Evolutionary conservation across 2,113 vertebrate genomes (phyloP).

Genomic region (Mandrillus leucophaeus): DNA sequence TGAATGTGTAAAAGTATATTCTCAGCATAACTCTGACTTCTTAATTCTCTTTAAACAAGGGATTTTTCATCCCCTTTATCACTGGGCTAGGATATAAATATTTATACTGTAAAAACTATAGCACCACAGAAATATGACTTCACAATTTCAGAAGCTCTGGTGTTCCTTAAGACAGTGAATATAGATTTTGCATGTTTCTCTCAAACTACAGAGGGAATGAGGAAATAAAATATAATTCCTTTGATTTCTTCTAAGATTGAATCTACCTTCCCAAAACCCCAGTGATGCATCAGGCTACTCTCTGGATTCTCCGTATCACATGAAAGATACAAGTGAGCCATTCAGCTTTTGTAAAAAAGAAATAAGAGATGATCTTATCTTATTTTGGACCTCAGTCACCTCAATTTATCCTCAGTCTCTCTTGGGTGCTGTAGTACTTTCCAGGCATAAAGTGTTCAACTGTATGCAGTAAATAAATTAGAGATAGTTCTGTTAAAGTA

Average conservation of each 20-base stretch:
- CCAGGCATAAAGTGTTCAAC: not conserved
- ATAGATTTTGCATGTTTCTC: conserved; percentile 22
- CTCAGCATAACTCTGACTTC: not conserved
- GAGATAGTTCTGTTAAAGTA: not conserved
- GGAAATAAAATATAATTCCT: not conserved
- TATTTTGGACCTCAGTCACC: not conserved
- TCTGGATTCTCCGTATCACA: not conserved
- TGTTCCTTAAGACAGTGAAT: not conserved
- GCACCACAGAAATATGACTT: not conserved
- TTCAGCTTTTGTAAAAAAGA: not conserved
- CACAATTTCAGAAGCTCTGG: not conserved
- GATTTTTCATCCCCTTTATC: conserved; percentile 51
- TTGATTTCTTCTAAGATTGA: not conserved
- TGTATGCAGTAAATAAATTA: not conserved
- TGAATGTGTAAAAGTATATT: not conserved
- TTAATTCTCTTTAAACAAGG: conserved; percentile 54
- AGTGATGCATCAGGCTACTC: not conserved
- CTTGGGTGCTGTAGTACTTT: not conserved
- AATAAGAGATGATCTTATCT: not conserved
- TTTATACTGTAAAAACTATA: conserved; percentile 38
- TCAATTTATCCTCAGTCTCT: not conserved
- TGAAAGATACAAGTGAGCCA: not conserved
- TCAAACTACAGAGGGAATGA: not conserved
- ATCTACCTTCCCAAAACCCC: not conserved
- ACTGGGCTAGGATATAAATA: conserved; percentile 27